Base-by-base conservation (phyloP, 2,113 vertebrate genomes). In the Antennarius striatus region DNA sequence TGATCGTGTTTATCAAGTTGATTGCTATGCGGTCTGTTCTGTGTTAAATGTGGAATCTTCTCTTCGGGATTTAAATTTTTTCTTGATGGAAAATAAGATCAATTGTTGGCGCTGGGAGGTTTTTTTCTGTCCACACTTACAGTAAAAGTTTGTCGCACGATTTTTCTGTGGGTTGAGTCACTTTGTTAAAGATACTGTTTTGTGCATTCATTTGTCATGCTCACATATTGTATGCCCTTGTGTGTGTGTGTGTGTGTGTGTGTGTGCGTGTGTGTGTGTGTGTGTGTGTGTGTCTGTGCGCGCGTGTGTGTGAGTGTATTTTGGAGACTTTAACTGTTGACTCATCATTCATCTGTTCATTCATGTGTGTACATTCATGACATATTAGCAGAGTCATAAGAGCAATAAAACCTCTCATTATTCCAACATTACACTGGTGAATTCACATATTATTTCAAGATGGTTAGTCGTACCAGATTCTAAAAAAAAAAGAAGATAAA, bases 11-110 rank as follows among this genome's bases (percentile, higher is more conserved):
- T 54, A 66, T 83, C 61, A 45, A 56, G 45, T 47, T 65, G 32
- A 82, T 77, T 73, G 52, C 73, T 73, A 66, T 50, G 50, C 70
- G 56, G 75, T 68, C 56, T 77, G 49, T 57, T 61, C 68, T 11
- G 39, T 46, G 66, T 51, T 66, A 71, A 66, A 65, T 47, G 22
- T 70, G 56, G 10, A 63, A 43, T 74, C 57, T 73, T 68, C 56
- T 77, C 17, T 32, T 51, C 77, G 39, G 52, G 66, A 54, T 46
- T 47, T 51, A 39, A 56, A 63, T 68, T 68, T 58, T 49, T 82
- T 3, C 75, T 79, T 81, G 61, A 60, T 59, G 82, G 79, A 79
- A 6, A 68, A 42, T 64, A 47, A 30, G 50, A 83, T 75, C 59
- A 74, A 65, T 78, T 17, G 61, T 49, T 81, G 73, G 80, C 78